phyloP scores from a whole-genome alignment of 2,797 vertebrate genomes.

The Channallabes apus region DNA sequence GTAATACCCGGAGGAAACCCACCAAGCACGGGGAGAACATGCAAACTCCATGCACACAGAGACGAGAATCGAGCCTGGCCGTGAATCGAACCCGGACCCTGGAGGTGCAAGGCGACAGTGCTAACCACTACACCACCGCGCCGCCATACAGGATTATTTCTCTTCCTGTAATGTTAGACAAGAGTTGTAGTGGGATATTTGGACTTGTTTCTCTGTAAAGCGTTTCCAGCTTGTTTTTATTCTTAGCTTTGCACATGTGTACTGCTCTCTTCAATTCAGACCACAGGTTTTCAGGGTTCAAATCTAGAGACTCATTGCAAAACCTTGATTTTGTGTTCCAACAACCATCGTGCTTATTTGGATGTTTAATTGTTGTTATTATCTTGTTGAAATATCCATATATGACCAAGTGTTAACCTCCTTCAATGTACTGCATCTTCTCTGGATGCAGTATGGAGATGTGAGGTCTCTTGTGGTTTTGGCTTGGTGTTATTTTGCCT shows the following conservation, averaged over 20 bases:
- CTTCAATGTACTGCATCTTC: background rate
- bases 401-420: constrained; percentile 24
- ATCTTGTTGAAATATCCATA: constrained; percentile 20
- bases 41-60: too few relatives aligned
- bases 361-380: constrained; percentile 2
- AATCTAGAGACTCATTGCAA: constrained; percentile 8
- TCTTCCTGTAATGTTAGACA: constrained; percentile 10
- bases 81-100: too few relatives aligned
- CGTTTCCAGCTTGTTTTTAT: constrained; percentile 15
- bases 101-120: too few relatives aligned
- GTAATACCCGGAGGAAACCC: too few relatives aligned
- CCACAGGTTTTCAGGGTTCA: background rate
- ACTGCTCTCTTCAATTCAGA: background rate
- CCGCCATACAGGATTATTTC: too few relatives aligned
- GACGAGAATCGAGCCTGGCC: too few relatives aligned
- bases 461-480: constrained; percentile 30
- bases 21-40: too few relatives aligned
- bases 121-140: background rate
- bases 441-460: constrained; percentile 7
- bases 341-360: constrained; percentile 8
- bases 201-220: background rate
- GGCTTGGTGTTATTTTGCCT: background rate
- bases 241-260: constrained; percentile 10
- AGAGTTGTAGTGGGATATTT: background rate
- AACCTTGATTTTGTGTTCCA: constrained; percentile 19